Base-by-base conservation (phyloP, 1,140 invertebrate species). In the Lutraria rhynchaena region DNA sequence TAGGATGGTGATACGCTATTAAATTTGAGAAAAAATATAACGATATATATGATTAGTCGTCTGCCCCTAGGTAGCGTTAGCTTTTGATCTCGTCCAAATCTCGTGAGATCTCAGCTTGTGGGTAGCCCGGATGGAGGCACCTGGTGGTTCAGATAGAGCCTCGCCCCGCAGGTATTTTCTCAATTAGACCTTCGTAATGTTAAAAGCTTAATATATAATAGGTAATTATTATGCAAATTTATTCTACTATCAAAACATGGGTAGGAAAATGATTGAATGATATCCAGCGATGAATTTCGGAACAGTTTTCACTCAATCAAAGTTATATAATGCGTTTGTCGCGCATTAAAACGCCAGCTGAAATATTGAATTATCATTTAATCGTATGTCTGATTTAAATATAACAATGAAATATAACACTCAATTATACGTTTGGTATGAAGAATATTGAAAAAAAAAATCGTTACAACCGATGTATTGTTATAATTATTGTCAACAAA, bases 41-140 rank as follows among this genome's bases (percentile, higher is more conserved):
- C 24, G 53, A 44, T 31, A 63, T 75, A 37, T 60, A 60, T 37
- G 37, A 49, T 60, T 63, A n/a, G 31, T 67, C 44, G 19, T 11
- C 3, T 33, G 55, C 41, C 73, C 73, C 35, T 61, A 27, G 57
- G 73, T 60, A 19, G 58, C 35, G 15, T 57, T 75, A 37, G 13
- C 57, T 44, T 75, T 75, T 75, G 73, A 75, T 75, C 73, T 61
- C 73, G 41, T 24, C 41, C 57, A 75, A 61, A 75, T 75, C 70
- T 57, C 58, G 73, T 55, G 55, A 75, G 73, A 75, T 75, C 73
- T 75, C 73, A 75, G 58, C 58, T 49, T 60, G 73, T 46, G 73
- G 46, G 73, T 60, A 53, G 57, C 55, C 57, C 37, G 73, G 73
- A 61, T 61, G 44, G 55, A 49, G 46, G 55, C 73, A 75, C 73